Evolutionary conservation across 1,140 invertebrate genomes (phyloP).

Genomic region (Chironomus tepperi): DNA sequence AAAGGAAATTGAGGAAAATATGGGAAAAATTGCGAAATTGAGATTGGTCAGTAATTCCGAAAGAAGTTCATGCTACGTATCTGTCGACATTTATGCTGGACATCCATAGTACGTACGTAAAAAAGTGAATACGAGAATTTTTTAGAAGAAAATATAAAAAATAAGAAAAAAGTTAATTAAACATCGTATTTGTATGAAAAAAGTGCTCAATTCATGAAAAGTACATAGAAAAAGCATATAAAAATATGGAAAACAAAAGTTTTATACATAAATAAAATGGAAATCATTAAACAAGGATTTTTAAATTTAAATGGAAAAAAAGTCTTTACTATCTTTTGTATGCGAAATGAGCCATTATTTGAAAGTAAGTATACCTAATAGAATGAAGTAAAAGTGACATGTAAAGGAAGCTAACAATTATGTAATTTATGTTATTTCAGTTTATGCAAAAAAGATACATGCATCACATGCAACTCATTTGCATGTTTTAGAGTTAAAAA

Average conservation of each 20-base stretch:
- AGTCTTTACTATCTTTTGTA: constrained; percentile 1
- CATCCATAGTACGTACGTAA: background rate
- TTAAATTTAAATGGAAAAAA: background rate
- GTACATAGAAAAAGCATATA: background rate
- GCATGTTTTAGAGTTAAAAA: background rate
- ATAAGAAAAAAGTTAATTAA: background rate
- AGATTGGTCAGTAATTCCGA: too few species aligned
- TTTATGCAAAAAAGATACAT: background rate
- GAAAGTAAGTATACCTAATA: background rate
- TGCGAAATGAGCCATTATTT: background rate
- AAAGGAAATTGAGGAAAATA: too few species aligned
- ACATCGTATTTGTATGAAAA: background rate
- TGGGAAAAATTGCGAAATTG: too few species aligned
- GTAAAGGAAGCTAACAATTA: background rate
- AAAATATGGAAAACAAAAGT: background rate
- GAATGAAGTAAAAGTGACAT: background rate
- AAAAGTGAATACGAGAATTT: background rate
- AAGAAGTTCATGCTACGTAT: too few species aligned
- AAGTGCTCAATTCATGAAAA: background rate
- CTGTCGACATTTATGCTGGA: too few species aligned
- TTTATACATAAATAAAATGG: background rate
- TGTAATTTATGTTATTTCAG: background rate
- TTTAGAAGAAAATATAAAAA: background rate
- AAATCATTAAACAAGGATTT: background rate
- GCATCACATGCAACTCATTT: background rate